These are phyloP conservation scores for Masnerella sp. DNA, from an alignment of 2,888 invertebrate species.

Conservation along the genomic window DNA sequence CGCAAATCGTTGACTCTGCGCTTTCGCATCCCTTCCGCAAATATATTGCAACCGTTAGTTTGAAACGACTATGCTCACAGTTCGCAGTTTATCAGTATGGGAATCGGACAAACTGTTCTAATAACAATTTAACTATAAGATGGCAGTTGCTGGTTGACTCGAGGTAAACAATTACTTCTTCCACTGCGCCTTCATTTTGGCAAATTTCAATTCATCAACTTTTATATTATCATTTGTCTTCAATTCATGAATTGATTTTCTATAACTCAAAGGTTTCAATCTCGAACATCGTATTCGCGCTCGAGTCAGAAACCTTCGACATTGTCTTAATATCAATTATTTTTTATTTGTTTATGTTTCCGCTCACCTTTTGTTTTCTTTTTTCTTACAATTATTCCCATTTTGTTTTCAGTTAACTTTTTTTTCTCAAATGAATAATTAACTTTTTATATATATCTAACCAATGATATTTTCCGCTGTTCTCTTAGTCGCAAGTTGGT, in stretches of 20 bases:
- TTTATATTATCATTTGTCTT: background rate
- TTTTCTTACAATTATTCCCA: background rate
- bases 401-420: conserved; percentile 6
- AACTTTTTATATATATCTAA: no score
- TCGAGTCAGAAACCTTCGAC: conserved; percentile 15
- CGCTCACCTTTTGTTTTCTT: conserved; percentile 6
- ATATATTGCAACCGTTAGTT: conserved; percentile 12
- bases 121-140: conserved; percentile 56
- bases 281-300: conserved; percentile 19
- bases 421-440: no score
- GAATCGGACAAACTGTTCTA: conserved; percentile 45
- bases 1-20: conserved; percentile 10
- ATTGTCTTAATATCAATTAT: background rate
- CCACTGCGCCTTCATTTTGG: no score
- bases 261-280: conserved; percentile 1
- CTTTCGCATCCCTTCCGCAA: conserved; percentile 7
- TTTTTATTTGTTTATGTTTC: conserved; percentile 4
- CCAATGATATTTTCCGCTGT: no score
- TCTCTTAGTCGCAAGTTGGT: no score
- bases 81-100: conserved; percentile 22
- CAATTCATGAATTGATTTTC: background rate
- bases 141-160: conserved; percentile 50
- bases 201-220: no score
- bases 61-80: conserved; percentile 27
- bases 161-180: conserved; percentile 21